A percentile compares a stretch with the other conserved stretches of the same genome.
Evolutionary conservation across 2,888 invertebrate genomes (phyloP).

Genomic region (Dryomyza anilis): DNA sequence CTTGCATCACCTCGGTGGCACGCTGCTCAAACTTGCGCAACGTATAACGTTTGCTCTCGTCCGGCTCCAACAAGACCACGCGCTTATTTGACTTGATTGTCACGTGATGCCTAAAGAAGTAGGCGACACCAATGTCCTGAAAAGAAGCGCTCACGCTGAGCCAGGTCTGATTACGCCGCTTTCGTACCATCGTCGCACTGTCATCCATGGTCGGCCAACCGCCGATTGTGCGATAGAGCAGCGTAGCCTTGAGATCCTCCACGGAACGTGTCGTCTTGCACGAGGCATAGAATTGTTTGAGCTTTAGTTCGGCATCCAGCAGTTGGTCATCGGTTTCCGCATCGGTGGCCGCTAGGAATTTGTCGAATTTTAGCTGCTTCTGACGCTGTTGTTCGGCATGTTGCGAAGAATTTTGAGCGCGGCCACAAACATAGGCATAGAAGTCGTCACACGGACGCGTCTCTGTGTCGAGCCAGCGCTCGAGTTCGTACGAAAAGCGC

Average conservation of each 20-base stretch:
- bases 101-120: constrained; percentile 51
- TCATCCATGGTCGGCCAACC: constrained; percentile 57
- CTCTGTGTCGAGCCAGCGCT: constrained; percentile 44
- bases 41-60: constrained; percentile 44
- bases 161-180: constrained; percentile 48
- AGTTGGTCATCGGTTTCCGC: constrained; percentile 44
- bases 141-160: constrained; percentile 47
- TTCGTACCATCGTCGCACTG: constrained; percentile 34
- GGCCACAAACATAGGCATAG: constrained; percentile 51
- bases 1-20: constrained; percentile 46
- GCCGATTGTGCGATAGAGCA: constrained; percentile 49
- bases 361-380: constrained; percentile 48
- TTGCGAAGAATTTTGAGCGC: constrained; percentile 40
- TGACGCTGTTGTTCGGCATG: constrained; percentile 38
- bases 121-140: constrained; percentile 53
- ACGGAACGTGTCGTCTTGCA: constrained; percentile 47
- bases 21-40: constrained; percentile 52
- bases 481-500: constrained; percentile 48
- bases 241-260: constrained; percentile 46
- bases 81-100: constrained; percentile 54
- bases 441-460: constrained; percentile 53
- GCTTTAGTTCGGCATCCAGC: constrained; percentile 50
- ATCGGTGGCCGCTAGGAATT: constrained; percentile 42
- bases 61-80: constrained; percentile 46
- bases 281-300: constrained; percentile 53